Evolutionary conservation across 1,140 invertebrate species (phyloP).

Genomic region (Hypsibius dujardini): DNA sequence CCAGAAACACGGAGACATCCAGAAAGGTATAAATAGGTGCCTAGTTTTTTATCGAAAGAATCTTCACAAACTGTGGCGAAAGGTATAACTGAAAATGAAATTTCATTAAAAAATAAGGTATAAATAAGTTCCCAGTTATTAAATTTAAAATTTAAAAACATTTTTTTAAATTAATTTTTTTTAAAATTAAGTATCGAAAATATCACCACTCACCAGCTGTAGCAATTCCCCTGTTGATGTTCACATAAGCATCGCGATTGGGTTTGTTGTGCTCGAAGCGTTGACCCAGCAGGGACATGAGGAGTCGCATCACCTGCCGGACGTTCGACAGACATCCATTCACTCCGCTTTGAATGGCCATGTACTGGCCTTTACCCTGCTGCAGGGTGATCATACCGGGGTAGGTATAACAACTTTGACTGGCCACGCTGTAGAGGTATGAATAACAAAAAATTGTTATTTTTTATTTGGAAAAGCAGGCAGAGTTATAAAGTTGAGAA

Average conservation of each 20-base stretch:
- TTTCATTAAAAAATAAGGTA: too few relatives aligned
- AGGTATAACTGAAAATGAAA: too few relatives aligned
- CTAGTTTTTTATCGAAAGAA: too few relatives aligned
- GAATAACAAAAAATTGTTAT: too few relatives aligned
- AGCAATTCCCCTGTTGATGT: background rate
- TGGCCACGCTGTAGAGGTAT: background rate
- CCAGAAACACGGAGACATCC: too few relatives aligned
- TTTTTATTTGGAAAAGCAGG: too few relatives aligned
- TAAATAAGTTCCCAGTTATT: too few relatives aligned
- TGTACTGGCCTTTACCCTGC: background rate
- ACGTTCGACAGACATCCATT: constrained; percentile 3
- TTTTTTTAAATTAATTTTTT: too few relatives aligned
- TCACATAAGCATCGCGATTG: background rate
- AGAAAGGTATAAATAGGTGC: too few relatives aligned
- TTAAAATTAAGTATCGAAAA: too few relatives aligned
- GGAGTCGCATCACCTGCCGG: background rate
- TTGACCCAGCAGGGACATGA: background rate
- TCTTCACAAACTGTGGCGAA: too few relatives aligned
- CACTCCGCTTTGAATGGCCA: background rate
- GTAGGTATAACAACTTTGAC: constrained; percentile 1
- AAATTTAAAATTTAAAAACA: too few relatives aligned
- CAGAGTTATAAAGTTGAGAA: background rate
- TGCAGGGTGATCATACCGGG: background rate
- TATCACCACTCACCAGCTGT: background rate
- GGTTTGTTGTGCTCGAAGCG: background rate